Conservation (phyloP, 2,113 vertebrate genomes). For the Prietella phreatophila region DNA sequence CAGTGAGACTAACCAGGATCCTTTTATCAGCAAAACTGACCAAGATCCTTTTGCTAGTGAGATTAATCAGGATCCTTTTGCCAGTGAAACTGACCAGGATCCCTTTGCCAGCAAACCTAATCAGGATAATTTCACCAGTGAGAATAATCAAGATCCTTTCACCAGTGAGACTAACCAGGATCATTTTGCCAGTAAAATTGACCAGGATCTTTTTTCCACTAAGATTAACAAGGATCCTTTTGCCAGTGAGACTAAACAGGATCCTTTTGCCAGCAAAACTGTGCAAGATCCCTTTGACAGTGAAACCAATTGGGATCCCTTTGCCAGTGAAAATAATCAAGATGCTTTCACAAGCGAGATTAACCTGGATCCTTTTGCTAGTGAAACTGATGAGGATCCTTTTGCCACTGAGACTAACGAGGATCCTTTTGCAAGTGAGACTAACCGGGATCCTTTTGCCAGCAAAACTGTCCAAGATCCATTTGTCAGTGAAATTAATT, state of each 20-base stretch:
- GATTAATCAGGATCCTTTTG: not conserved
- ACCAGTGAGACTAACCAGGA: not conserved
- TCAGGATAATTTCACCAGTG: not conserved
- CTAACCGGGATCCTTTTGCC: not conserved
- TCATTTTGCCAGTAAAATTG: not conserved
- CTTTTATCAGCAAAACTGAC: not conserved
- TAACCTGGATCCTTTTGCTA: not conserved
- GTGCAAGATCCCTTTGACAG: not conserved
- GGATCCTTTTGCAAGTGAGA: not conserved
- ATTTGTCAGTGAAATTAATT: not conserved
- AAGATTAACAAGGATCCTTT: not conserved
- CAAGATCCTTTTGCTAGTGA: slow-evolving; percentile 17
- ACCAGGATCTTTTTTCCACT: not conserved
- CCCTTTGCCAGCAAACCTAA: not conserved
- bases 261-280: not conserved
- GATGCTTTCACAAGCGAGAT: not conserved
- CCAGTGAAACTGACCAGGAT: not conserved
- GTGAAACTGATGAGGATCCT: not conserved
- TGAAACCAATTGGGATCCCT: not conserved
- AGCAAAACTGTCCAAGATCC: not conserved
- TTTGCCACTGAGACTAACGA: not conserved
- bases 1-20: not conserved
- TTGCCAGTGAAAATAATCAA: not conserved
- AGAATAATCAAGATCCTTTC: not conserved
- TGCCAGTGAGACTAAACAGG: not conserved